These are phyloP conservation scores for Felis chaus DNA, from an alignment of 2,113 vertebrate genomes.

Conservation along the genomic window DNA sequence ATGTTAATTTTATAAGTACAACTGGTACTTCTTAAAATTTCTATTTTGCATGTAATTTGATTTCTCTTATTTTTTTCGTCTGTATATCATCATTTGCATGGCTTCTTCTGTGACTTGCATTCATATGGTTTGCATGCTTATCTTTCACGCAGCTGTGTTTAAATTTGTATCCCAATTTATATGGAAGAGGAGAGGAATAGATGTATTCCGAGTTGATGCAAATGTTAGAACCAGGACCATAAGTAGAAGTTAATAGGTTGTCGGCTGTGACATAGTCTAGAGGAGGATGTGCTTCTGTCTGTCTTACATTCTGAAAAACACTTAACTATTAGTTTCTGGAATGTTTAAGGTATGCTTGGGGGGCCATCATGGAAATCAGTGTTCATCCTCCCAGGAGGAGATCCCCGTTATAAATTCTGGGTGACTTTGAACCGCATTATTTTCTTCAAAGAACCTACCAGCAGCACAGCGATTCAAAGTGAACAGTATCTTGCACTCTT, in stretches of 20 bases:
- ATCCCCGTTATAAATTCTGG: background rate
- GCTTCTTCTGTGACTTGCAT: background rate
- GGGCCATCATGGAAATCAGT: background rate
- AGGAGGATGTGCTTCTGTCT: background rate
- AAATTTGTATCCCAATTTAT: background rate
- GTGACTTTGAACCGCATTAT: background rate
- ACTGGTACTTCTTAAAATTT: background rate
- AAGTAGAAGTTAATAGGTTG: background rate
- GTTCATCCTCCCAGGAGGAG: background rate
- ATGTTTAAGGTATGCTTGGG: background rate
- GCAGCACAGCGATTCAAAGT: background rate
- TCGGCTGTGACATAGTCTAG: fast-evolving
- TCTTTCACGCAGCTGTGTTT: background rate
- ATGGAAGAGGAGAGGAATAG: background rate
- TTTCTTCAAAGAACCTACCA: background rate
- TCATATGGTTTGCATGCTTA: background rate
- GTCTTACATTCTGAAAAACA: background rate
- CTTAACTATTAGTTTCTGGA: background rate
- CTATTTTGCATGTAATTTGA: background rate
- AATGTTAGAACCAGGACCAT: background rate
- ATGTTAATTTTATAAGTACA: background rate
- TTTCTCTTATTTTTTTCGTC: background rate
- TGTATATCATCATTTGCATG: background rate
- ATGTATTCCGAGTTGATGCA: too few species aligned
- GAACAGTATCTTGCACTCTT: fast-evolving